A percentile compares a stretch with the other conserved stretches of the same genome.
phyloP scores from a whole-genome alignment of 2,113 vertebrate genomes.

The Excalfactoria chinensis region DNA sequence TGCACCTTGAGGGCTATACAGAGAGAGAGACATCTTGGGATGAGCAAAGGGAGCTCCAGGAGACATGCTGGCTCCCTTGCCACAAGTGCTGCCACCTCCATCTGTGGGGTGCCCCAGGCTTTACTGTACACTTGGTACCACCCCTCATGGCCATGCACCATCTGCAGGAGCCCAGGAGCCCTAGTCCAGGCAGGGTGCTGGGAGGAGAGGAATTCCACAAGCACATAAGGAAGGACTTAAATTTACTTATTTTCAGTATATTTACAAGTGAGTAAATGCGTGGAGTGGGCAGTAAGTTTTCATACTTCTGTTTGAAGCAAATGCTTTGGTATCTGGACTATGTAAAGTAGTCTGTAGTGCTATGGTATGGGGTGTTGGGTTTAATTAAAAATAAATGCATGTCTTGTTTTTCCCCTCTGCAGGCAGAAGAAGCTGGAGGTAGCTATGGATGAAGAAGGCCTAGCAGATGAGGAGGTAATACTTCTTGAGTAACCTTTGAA shows the following conservation, averaged over 20 bases:
- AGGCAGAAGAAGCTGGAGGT: conserved; percentile 98
- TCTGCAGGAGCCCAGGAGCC: not conserved
- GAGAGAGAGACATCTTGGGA: not conserved
- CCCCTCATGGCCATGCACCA: not conserved
- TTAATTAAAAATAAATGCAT: not conserved
- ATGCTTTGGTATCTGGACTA: not conserved
- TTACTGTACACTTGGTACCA: not conserved
- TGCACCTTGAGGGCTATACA: not conserved
- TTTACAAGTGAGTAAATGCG: not conserved
- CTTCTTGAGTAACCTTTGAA: not conserved
- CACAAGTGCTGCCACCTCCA: not conserved
- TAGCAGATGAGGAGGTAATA: conserved; percentile 94
- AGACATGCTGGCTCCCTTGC: not conserved
- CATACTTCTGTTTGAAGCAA: not conserved
- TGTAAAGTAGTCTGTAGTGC: not conserved
- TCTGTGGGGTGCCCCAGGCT: not conserved
- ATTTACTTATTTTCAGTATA: not conserved
- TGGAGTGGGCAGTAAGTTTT: not conserved
- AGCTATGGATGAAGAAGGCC: conserved; percentile 96
- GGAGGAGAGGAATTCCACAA: not conserved
- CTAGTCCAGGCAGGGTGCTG: not conserved
- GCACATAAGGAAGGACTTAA: not conserved
- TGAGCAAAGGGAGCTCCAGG: not conserved
- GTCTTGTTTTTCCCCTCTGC: conserved; percentile 33
- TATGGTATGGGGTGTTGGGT: not conserved